phyloP scores from a whole-genome alignment of 2,888 invertebrate genomes.

The Thymelicus sylvestris region DNA sequence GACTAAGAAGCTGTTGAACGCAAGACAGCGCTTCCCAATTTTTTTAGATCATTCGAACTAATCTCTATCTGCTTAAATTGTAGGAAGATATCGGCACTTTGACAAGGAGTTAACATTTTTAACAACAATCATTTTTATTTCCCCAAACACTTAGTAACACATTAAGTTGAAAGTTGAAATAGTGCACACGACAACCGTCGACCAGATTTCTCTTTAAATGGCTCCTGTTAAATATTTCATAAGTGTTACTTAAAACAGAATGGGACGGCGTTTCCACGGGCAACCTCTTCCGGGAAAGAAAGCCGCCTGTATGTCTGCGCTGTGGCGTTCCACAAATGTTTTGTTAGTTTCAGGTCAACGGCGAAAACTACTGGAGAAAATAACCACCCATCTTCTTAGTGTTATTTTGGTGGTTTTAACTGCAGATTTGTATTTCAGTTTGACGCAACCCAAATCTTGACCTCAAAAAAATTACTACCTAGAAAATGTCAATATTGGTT shows the following conservation, averaged over 20 bases:
- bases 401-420: background rate
- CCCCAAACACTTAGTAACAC: background rate
- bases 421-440: too few relatives aligned
- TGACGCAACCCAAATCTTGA: too few relatives aligned
- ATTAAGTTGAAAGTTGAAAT: conserved; percentile 1
- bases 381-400: background rate
- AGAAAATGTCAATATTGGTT: too few relatives aligned
- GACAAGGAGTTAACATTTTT: too few relatives aligned
- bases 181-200: background rate
- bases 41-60: too few relatives aligned
- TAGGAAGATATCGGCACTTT: too few relatives aligned
- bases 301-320: conserved; percentile 18
- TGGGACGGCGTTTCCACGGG: conserved; percentile 16
- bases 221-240: conserved; percentile 11
- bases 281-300: conserved; percentile 33
- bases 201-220: conserved; percentile 6
- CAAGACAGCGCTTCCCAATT: too few relatives aligned
- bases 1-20: too few relatives aligned
- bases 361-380: conserved; percentile 8
- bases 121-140: background rate
- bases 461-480: too few relatives aligned
- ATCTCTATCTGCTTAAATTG: too few relatives aligned
- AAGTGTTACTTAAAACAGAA: conserved; percentile 11
- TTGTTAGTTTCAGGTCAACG: conserved; percentile 11
- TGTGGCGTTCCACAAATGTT: conserved; percentile 2